Evolutionary conservation across 1,140 invertebrate species (phyloP), one percentile per base, ranked within the genome.

Genomic region (Cyclina sinensis): DNA sequence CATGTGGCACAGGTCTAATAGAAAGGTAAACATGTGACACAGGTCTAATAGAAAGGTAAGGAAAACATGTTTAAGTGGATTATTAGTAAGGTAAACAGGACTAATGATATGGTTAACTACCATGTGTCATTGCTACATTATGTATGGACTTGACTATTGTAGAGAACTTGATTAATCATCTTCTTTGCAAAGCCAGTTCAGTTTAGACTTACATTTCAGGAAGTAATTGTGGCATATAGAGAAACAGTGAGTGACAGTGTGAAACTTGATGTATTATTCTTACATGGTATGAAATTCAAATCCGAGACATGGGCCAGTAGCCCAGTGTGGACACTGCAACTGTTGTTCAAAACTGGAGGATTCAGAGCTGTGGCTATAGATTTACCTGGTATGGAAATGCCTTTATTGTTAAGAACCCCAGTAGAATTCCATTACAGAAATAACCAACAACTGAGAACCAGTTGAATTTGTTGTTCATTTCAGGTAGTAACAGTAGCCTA

Each of bases 231-330:
- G 16, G 73, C 70, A 18, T 86, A 86, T 54, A 48, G 84, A 78
- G 84, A 86, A 35, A 68, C 85, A 46, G 27, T 21, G 4, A 24
- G 35, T 24, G 78, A 54, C 32, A 16, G 30, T 12, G 2, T 90
- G 4, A 90, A 89, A 65, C 37, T 92, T 18, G 88, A 91, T 76
- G 90, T 96, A 7, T 90, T 96, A 1, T 92, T 96, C 3, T 91
- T 96, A 0, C 96, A 96, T 92, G 96, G 96, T 3, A 86, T 87
- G 46, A 83, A 86, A 37, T 96, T 96, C 90, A 92, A 93, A 16
- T 96, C 96, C 1, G 24, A 95, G 86, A 95, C 93, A 37, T 96
- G 96, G 96, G 57, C 92, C 12, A 57, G 24, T 62, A 30, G 54
- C 2, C 92, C 95, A 9, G 91, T 96, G 21, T 91, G 90, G 79